Evolutionary conservation across 2,797 vertebrate species (phyloP).

Genomic region (Aphelocoma californica): DNA sequence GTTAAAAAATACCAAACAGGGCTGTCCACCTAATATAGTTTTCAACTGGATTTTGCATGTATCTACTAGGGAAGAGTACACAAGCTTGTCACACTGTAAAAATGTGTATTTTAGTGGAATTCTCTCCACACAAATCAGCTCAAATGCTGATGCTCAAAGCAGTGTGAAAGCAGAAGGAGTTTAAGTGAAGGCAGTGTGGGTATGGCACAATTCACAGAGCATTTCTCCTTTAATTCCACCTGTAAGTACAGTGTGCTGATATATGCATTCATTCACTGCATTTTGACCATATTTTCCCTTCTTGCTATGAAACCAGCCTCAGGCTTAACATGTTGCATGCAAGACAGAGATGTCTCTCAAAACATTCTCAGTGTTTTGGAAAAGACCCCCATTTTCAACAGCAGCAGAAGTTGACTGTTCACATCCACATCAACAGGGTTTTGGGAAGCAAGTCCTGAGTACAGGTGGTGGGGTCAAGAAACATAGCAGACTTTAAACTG

Average conservation of each 20-base stretch:
- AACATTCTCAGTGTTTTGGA: neutral
- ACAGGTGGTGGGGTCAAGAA: neutral
- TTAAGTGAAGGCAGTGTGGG: neutral
- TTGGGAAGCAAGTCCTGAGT: neutral
- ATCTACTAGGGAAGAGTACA: neutral
- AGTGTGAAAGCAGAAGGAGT: neutral
- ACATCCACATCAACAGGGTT: neutral
- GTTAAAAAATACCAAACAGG: neutral
- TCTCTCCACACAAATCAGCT: neutral
- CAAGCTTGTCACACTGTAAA: neutral
- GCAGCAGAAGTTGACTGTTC: neutral
- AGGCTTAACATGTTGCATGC: neutral
- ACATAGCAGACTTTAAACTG: neutral
- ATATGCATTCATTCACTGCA: neutral
- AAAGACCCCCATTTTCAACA: neutral
- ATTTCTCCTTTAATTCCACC: conserved; percentile 37
- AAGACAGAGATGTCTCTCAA: neutral
- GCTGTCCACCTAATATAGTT: neutral
- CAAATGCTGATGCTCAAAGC: neutral
- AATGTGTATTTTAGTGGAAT: conserved; percentile 3
- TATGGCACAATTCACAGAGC: neutral
- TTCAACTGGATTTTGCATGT: neutral
- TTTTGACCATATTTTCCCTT: neutral
- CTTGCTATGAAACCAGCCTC: neutral
- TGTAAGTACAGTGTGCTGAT: neutral